Evolutionary conservation across 2,888 invertebrate genomes (phyloP).

Genomic region (Hydropsyche betteni): DNA sequence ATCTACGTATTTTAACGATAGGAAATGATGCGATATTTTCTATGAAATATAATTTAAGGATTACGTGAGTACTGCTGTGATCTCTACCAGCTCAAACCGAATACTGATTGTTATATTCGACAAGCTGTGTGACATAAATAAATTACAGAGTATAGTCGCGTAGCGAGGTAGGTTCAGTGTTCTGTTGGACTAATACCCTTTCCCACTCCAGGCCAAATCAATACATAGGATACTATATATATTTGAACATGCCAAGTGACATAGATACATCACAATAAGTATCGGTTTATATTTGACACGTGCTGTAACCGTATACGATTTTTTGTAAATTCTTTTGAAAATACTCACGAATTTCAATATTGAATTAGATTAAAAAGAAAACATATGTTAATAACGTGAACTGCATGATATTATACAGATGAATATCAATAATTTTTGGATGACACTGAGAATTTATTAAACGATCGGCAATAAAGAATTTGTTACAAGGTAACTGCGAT

Average conservation of each 20-base stretch:
- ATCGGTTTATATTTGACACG: conserved; percentile 1
- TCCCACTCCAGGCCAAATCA: conserved; percentile 13
- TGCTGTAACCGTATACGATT: conserved; percentile 30
- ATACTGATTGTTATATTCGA: conserved; percentile 25
- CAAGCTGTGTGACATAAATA: conserved; percentile 19
- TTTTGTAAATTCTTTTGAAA: neutral
- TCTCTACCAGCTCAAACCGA: conserved; percentile 3
- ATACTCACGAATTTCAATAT: neutral
- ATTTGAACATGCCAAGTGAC: conserved; percentile 16
- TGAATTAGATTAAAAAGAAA: too few species aligned
- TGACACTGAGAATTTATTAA: neutral
- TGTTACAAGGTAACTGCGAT: neutral
- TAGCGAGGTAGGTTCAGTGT: conserved; percentile 9
- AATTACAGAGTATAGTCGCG: neutral
- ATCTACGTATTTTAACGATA: too few species aligned
- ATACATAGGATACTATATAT: conserved; percentile 2
- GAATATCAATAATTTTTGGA: too few species aligned
- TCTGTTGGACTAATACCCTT: neutral
- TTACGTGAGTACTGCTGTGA: conserved; percentile 10
- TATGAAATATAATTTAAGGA: neutral
- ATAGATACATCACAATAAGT: conserved; percentile 3
- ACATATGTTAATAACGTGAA: too few species aligned
- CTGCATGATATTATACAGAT: too few species aligned
- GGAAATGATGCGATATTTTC: too few species aligned
- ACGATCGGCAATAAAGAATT: neutral